A percentile compares a stretch with the other conserved stretches of the same genome.
Evolutionary conservation across 1,140 invertebrate genomes (phyloP).

Genomic region (Drosophila aff.): DNA sequence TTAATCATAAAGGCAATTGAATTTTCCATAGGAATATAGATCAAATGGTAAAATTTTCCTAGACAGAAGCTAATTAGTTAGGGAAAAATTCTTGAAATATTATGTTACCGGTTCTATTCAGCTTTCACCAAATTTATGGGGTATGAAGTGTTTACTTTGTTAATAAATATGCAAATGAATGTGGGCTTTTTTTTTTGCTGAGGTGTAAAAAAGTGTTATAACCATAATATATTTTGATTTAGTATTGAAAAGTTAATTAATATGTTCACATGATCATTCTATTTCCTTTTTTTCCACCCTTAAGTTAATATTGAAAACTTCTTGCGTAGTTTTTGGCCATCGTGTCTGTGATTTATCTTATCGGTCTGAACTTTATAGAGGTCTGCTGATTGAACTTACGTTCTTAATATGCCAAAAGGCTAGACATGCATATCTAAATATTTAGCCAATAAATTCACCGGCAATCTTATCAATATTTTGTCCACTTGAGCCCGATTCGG

Average conservation of each 20-base stretch:
- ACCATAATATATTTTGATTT: background rate
- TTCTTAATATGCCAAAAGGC: constrained; percentile 47
- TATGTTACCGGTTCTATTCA: background rate
- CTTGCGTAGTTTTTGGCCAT: constrained; percentile 1
- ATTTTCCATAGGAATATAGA: background rate
- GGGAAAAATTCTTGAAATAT: background rate
- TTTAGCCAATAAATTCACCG: constrained; percentile 34
- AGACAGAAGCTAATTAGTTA: background rate
- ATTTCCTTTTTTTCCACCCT: background rate
- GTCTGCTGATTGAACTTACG: constrained; percentile 35
- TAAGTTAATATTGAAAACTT: background rate
- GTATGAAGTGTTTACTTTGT: constrained; percentile 5
- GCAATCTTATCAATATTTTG: constrained; percentile 46
- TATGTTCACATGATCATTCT: background rate
- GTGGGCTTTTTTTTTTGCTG: background rate
- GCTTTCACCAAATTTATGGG: background rate
- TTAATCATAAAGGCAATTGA: constrained; percentile 11
- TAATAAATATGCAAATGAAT: constrained; percentile 11
- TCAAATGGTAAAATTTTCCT: background rate
- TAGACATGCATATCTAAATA: constrained; percentile 48
- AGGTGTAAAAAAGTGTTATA: constrained; percentile 4
- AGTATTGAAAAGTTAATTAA: background rate
- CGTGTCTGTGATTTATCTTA: constrained; percentile 23
- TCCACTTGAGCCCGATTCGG: constrained; percentile 22
- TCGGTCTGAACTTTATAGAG: constrained; percentile 5